Percentiles rank a stretch among this genome's conserved stretches.
Conservation (phyloP, 2,888 invertebrate species). For the Arenicola marina region DNA sequence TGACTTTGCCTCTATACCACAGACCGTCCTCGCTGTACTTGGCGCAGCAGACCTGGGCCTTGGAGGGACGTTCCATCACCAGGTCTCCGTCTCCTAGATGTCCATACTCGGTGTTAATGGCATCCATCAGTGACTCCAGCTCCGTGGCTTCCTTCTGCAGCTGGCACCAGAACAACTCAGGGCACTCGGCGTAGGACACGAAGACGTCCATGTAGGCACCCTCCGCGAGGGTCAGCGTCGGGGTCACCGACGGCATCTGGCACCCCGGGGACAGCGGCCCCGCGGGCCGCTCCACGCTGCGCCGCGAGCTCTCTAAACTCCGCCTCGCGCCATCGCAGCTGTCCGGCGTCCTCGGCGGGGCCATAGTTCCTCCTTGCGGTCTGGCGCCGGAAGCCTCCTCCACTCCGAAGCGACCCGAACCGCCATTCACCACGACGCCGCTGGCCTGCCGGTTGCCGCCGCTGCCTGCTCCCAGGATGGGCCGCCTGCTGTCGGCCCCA, state of each 20-base stretch:
- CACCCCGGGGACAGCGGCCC: too few species aligned
- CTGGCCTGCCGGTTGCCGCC: too few species aligned
- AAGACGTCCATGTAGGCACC: conserved; percentile 9
- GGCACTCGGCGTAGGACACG: conserved; percentile 25
- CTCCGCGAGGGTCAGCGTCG: neutral
- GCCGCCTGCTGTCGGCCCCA: neutral
- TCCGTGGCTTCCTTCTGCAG: conserved; percentile 26
- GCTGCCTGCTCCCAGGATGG: neutral
- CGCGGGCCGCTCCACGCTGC: too few species aligned
- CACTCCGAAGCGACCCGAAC: too few species aligned
- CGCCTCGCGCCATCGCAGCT: neutral
- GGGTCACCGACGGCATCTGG: neutral
- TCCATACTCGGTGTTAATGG: conserved; percentile 39
- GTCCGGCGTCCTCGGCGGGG: neutral
- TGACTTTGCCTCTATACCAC: conserved; percentile 48
- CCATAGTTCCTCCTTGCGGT: too few species aligned
- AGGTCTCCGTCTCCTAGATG: neutral
- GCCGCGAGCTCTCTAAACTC: too few species aligned
- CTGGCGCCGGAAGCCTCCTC: too few species aligned
- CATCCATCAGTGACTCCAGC: conserved; percentile 39
- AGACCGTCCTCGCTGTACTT: conserved; percentile 40
- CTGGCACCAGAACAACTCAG: conserved; percentile 47
- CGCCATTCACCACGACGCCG: too few species aligned
- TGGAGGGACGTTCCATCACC: neutral
- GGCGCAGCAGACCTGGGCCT: conserved; percentile 32